Percentiles rank a stretch among this genome's conserved stretches.
Evolutionary conservation across 2,797 vertebrate genomes (phyloP).

Genomic region (Carduelis carduelis): DNA sequence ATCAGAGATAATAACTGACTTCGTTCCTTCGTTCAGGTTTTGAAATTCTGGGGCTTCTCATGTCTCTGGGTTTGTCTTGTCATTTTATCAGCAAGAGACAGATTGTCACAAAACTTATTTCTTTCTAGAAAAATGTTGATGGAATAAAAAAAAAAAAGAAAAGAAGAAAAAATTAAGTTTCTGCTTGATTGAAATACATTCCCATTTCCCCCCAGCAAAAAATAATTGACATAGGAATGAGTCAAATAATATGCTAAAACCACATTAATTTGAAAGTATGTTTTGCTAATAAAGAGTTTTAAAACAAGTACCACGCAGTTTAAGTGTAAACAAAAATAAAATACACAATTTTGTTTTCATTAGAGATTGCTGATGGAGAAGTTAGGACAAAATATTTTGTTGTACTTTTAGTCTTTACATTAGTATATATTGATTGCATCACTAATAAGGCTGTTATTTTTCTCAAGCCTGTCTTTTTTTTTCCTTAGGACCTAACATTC

Average conservation of each 20-base stretch:
- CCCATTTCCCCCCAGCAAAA: fast-evolving
- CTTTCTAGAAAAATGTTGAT: neutral
- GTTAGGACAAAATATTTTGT: neutral
- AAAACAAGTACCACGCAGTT: neutral
- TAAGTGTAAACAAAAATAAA: neutral
- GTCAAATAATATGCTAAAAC: neutral
- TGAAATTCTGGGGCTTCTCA: neutral
- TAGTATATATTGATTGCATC: neutral
- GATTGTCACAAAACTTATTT: neutral
- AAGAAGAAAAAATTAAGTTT: neutral
- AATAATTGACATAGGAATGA: neutral
- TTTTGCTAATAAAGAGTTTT: neutral
- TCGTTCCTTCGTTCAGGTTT: neutral
- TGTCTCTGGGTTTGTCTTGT: neutral
- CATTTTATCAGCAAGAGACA: neutral
- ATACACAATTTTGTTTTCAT: neutral
- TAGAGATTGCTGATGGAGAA: neutral
- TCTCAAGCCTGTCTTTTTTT: neutral
- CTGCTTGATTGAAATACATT: neutral
- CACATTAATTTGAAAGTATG: neutral
- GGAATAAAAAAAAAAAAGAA: neutral
- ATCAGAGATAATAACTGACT: neutral
- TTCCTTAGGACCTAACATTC: neutral
- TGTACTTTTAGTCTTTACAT: neutral
- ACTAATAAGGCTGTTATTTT: neutral